Percentiles rank a stretch among this genome's conserved stretches.
phyloP scores from a whole-genome alignment of 2,113 vertebrate species.

The Mus pahari region DNA sequence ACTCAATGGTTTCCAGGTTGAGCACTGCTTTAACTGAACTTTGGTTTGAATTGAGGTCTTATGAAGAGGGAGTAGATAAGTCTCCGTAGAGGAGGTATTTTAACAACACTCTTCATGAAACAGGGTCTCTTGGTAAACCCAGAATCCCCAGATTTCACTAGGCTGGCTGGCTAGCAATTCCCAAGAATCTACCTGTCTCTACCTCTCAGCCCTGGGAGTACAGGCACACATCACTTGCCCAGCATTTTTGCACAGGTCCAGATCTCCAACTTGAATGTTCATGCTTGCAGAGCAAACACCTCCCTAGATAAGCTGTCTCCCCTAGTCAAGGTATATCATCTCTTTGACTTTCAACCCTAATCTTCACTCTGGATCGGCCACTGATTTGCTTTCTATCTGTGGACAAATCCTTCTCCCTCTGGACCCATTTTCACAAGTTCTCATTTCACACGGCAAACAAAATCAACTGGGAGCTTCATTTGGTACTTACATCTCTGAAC shows the following conservation, averaged over 20 bases:
- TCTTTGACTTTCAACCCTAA: not conserved
- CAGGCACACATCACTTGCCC: not conserved
- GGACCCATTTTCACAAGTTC: not conserved
- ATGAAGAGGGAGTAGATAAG: not conserved
- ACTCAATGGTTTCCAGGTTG: not conserved
- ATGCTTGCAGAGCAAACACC: too few species aligned
- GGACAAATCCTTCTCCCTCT: not conserved
- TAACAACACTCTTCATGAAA: not conserved
- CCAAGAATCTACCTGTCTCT: not conserved
- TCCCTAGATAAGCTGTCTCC: too few species aligned
- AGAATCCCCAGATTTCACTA: not conserved
- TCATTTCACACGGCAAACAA: not conserved
- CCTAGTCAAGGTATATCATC: not conserved
- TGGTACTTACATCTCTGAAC: not conserved
- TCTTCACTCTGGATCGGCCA: not conserved
- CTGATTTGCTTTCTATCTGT: not conserved
- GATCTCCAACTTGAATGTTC: not conserved
- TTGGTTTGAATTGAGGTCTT: not conserved
- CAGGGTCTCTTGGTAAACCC: not conserved
- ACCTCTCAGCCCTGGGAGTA: not conserved
- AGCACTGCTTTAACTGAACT: not conserved
- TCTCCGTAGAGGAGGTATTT: not conserved
- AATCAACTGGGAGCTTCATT: not conserved
- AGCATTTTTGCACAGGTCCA: not conserved
- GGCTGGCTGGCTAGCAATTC: not conserved